A percentile compares a stretch with the other conserved stretches of the same genome.
phyloP scores from a whole-genome alignment of 2,888 invertebrate genomes.

The Caenorhabditis uteleia region DNA sequence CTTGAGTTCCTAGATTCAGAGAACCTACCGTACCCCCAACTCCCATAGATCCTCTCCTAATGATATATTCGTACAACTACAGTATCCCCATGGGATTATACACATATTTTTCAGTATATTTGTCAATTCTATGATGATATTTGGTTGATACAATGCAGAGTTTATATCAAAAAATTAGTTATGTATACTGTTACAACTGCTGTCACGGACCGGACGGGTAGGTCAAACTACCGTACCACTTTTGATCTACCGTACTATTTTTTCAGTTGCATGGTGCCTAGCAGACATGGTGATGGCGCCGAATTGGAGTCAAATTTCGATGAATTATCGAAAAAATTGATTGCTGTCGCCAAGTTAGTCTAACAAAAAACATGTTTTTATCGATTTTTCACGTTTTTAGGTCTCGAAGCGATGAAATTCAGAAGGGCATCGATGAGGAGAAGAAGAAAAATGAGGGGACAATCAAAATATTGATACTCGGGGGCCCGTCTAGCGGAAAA shows the following conservation, averaged over 20 bases:
- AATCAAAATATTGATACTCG: conserved; percentile 36
- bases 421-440: conserved; percentile 9
- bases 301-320: conserved; percentile 16
- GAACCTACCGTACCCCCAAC: too few species aligned
- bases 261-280: conserved; percentile 32
- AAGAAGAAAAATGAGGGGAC: conserved; percentile 7
- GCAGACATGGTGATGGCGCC: conserved; percentile 16
- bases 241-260: neutral
- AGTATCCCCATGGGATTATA: too few species aligned
- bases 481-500: conserved; percentile 44
- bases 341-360: conserved; percentile 22
- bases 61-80: too few species aligned
- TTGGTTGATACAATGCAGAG: too few species aligned
- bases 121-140: too few species aligned
- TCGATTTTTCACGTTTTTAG: conserved; percentile 10
- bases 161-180: conserved; percentile 12
- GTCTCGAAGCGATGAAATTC: conserved; percentile 20
- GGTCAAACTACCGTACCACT: neutral
- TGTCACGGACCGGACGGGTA: conserved; percentile 34
- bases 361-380: neutral
- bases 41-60: too few species aligned
- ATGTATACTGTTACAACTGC: conserved; percentile 17
- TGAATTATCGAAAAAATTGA: conserved; percentile 22
- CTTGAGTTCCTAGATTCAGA: too few species aligned
- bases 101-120: too few species aligned